Conservation (phyloP, 2,113 vertebrate species). For the Eretmochelys imbricata region DNA sequence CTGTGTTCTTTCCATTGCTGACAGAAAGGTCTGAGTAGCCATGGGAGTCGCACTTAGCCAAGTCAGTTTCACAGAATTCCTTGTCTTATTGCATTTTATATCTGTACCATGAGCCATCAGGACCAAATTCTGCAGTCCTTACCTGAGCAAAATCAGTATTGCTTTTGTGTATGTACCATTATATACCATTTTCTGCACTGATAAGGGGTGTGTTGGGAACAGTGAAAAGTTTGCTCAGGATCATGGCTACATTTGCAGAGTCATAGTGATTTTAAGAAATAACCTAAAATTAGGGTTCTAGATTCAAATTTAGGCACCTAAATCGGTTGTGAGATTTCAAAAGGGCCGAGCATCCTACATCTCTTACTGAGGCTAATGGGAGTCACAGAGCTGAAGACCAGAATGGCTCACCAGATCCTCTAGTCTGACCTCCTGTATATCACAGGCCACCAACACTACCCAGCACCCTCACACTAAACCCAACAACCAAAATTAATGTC, state of each 20-base stretch:
- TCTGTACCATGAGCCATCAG: not conserved
- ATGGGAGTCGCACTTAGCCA: not conserved
- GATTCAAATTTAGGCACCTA: accelerated
- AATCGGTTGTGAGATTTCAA: not conserved
- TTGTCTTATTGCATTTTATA: not conserved
- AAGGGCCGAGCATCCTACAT: not conserved
- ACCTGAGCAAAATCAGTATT: not conserved
- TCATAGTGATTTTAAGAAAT: not conserved
- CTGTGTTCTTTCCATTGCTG: not conserved
- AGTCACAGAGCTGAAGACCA: not conserved
- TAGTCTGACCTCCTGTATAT: too few relatives aligned
- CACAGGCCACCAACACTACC: too few relatives aligned
- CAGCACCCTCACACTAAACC: too few relatives aligned
- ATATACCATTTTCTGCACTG: not conserved
- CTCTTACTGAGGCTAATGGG: not conserved
- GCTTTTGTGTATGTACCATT: not conserved
- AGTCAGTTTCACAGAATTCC: not conserved
- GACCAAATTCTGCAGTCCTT: not conserved
- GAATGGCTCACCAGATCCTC: too few relatives aligned
- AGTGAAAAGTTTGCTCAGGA: not conserved
- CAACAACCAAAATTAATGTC: not conserved
- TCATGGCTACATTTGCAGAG: not conserved
- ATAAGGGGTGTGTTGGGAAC: accelerated
- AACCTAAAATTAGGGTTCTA: not conserved
- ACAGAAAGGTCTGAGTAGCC: not conserved